Base-by-base conservation (phyloP, 2,888 invertebrate genomes). In the Blastobasis lacticolella region DNA sequence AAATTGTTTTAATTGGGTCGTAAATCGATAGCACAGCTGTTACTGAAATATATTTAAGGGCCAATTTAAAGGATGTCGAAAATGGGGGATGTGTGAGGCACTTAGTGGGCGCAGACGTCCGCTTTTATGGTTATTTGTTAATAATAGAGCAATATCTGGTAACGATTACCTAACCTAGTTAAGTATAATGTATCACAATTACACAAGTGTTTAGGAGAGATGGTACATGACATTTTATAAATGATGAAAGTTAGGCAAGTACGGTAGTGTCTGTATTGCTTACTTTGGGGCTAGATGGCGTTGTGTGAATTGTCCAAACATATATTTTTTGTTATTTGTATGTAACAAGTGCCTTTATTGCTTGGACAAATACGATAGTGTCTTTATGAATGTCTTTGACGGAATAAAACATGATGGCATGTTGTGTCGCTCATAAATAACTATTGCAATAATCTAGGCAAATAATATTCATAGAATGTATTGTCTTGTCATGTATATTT, bases 1-100 rank as follows among this genome's bases (percentile, higher is more conserved):
- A 61, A 62, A 66, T 64, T 69, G 58, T 62, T 75, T 76, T 79
- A 81, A 85, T 85, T 84, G 84, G 76, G 66, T 74, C 75, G 74
- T 79, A 79, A 81, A 82, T 78, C 77, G 75, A 78, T 75, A 74
- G 70, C 74, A 76, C 75, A 78, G 76, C 80, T 77, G 82, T 73
- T 71, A 69, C 64, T 58, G 61, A 73, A 78, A 80, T 78, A 69
- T 80, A 78, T 75, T 75, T 78, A 78, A 77, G 74, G 73, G 74
- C 71, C 78, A 75, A 80, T 82, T 80, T 79, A 75, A 75, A 74
- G 73, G 72, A 73, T 76, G 79, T 76, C 74, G 72, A 73, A 71
- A 77, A 75, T 71, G 63, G 71, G 81, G 78, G 75, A 56, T 69
- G 69, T 66, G 65, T 69, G 63, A 52, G 45, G 46, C 49, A 46